phyloP scores from a whole-genome alignment of 2,113 vertebrate species.

The Festucalex cinctus region DNA sequence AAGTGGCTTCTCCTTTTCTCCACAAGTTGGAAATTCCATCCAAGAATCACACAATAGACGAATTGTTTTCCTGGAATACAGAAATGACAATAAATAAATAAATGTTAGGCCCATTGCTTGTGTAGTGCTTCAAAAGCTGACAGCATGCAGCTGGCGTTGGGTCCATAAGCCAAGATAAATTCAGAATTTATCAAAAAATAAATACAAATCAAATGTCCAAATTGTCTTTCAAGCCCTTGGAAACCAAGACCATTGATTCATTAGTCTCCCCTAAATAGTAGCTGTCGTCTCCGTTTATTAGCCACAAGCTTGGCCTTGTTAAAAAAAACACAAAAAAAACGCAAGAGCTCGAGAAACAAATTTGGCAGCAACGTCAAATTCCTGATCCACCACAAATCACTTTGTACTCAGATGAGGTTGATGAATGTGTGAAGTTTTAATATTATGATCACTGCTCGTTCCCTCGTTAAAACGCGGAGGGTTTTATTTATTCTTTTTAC shows the following conservation, averaged over 20 bases:
- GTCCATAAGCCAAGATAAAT: neutral
- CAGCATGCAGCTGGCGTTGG: neutral
- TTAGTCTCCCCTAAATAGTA: neutral
- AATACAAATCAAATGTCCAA: neutral
- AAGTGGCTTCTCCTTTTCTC: neutral
- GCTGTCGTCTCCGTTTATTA: slow-evolving; percentile 44
- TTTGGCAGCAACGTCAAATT: slow-evolving; percentile 44
- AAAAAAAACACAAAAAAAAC: slow-evolving; percentile 36
- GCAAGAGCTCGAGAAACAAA: slow-evolving; percentile 55
- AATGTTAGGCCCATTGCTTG: neutral
- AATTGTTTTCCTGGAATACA: neutral
- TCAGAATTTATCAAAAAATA: neutral
- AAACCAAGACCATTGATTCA: neutral
- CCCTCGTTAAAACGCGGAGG: neutral
- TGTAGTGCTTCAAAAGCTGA: neutral
- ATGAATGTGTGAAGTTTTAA: slow-evolving; percentile 30
- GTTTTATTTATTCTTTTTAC: neutral
- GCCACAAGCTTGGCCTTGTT: slow-evolving; percentile 60
- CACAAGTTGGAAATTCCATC: neutral
- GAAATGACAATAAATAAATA: neutral
- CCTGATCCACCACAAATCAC: slow-evolving; percentile 47
- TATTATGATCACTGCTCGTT: slow-evolving; percentile 21
- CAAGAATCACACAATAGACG: neutral
- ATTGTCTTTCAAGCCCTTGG: neutral
- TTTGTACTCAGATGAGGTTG: slow-evolving; percentile 25